Percentiles rank a stretch among this genome's conserved stretches.
These are phyloP conservation scores for Reticulitermes lucifugus DNA, from an alignment of 2,888 invertebrate genomes.

Conservation along the genomic window DNA sequence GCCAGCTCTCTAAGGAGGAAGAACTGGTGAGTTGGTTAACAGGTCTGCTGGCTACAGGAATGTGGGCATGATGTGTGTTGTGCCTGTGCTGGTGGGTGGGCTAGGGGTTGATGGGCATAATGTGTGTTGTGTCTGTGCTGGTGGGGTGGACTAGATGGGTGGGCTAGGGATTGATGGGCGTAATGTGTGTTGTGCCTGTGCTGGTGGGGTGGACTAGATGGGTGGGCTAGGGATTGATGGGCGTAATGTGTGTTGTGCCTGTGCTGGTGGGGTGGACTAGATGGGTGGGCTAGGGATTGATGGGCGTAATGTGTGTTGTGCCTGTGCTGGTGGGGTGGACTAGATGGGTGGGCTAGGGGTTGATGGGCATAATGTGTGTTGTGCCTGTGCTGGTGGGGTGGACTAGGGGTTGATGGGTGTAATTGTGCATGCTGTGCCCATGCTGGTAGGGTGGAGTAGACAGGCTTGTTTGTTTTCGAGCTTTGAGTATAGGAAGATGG, in stretches of 20 bases:
- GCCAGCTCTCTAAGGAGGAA: not conserved
- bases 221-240: not conserved
- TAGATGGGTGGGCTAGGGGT: conserved; percentile 65
- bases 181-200: not conserved
- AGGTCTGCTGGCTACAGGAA: no score
- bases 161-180: not conserved
- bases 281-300: not conserved
- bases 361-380: not conserved
- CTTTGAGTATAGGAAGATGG: not conserved
- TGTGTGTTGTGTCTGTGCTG: conserved; percentile 66
- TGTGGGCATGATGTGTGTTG: no score
- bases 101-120: not conserved
- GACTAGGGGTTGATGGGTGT: not conserved
- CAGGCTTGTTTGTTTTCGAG: conserved; percentile 61
- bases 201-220: not conserved
- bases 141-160: conserved; percentile 73
- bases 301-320: conserved; percentile 14
- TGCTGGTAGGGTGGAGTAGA: conserved; percentile 74
- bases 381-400: not conserved
- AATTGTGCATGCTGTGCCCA: conserved; percentile 60
- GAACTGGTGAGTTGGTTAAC: not conserved
- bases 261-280: no score
- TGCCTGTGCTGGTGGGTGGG: no score
- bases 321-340: conserved; percentile 73
- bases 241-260: no score